Percentiles rank a stretch among this genome's conserved stretches.
These are phyloP conservation scores for Tiphia femorata DNA, from an alignment of 2,888 invertebrate genomes.

Conservation along the genomic window DNA sequence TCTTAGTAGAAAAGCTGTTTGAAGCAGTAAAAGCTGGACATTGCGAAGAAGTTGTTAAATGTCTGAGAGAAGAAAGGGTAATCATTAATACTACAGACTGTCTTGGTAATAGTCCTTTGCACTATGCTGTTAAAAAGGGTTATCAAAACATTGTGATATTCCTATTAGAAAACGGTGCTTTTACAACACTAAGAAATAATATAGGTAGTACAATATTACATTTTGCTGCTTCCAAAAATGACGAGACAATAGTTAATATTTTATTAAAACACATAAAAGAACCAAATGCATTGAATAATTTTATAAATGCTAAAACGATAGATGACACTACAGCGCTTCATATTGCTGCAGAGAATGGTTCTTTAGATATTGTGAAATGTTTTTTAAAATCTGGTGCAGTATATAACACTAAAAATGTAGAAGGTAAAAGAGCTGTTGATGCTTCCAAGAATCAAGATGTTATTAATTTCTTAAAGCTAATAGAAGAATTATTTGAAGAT, in stretches of 20 bases:
- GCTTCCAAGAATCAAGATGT: conserved; percentile 30
- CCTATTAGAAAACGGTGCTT: conserved; percentile 29
- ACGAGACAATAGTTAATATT: conserved; percentile 21
- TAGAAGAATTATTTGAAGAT: conserved; percentile 34
- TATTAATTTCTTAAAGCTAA: conserved; percentile 29
- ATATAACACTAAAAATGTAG: conserved; percentile 29
- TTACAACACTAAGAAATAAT: conserved; percentile 23
- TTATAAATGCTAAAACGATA: conserved; percentile 39
- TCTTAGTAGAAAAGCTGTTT: not conserved
- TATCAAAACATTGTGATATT: conserved; percentile 16
- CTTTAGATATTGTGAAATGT: conserved; percentile 27
- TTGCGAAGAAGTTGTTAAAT: not conserved
- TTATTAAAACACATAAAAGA: conserved; percentile 19
- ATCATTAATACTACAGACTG: conserved; percentile 10
- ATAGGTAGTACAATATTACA: conserved; percentile 37
- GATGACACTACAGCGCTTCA: conserved; percentile 31
- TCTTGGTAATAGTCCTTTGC: conserved; percentile 32
- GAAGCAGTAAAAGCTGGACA: not conserved
- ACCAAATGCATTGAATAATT: conserved; percentile 23
- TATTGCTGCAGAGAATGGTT: conserved; percentile 36
- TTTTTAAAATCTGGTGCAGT: conserved; percentile 36
- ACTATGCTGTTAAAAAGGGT: conserved; percentile 33
- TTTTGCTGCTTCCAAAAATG: conserved; percentile 29
- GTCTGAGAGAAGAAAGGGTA: not conserved
- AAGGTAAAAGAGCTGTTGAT: conserved; percentile 39